These are phyloP conservation scores for Odontophorus gujanensis DNA, from an alignment of 2,113 vertebrate genomes.

Conservation along the genomic window DNA sequence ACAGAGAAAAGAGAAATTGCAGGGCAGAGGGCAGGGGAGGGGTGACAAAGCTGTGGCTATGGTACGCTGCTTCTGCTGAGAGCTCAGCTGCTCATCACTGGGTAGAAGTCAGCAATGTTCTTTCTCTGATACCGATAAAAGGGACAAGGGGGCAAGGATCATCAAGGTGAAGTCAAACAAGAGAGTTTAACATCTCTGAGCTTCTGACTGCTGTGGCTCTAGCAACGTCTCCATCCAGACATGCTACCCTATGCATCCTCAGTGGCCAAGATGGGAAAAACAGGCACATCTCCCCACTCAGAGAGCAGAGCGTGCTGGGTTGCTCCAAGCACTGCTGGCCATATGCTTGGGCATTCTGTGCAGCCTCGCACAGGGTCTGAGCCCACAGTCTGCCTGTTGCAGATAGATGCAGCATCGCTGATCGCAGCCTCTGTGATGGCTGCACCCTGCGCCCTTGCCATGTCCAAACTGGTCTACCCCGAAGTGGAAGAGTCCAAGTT, in stretches of 20 bases:
- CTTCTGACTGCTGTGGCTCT: fast-evolving
- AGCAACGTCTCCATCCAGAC: background rate
- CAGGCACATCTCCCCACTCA: background rate
- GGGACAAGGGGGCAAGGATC: background rate
- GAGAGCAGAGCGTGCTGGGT: background rate
- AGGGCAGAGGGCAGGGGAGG: background rate
- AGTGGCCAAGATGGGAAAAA: background rate
- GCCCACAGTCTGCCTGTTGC: background rate
- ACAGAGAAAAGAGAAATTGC: background rate
- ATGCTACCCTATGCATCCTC: fast-evolving
- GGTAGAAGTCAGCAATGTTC: background rate
- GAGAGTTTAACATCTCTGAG: background rate
- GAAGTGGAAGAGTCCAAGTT: conserved; percentile 89
- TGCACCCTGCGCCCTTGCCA: conserved; percentile 91
- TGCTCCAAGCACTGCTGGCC: fast-evolving
- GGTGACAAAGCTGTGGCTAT: background rate
- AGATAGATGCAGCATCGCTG: conserved; percentile 90
- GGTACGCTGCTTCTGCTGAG: background rate
- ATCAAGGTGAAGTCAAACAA: background rate
- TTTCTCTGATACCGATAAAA: background rate
- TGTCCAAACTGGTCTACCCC: conserved; percentile 92
- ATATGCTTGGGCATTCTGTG: fast-evolving
- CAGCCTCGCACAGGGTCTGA: background rate
- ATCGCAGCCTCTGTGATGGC: conserved; percentile 97
- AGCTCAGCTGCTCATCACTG: background rate